Conservation (phyloP, 2,888 invertebrate genomes). For the Monoplex corrugatus region DNA sequence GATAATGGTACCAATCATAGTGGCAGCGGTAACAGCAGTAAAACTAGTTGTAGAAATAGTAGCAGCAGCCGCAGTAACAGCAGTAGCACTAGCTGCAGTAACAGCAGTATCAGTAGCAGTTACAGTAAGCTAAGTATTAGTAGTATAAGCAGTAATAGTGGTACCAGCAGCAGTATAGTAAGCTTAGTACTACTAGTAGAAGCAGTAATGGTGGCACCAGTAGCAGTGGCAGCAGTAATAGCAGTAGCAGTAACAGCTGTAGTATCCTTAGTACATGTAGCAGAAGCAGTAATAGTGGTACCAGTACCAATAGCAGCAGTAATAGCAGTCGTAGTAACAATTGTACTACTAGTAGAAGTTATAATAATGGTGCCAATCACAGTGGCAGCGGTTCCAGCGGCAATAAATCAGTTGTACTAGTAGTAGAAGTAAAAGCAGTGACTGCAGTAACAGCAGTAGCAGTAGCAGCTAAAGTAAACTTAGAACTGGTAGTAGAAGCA, state of each 20-base stretch:
- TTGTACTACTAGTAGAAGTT: background rate
- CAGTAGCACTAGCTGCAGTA: slow-evolving; percentile 4
- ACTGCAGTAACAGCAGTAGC: background rate
- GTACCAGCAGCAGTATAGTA: slow-evolving; percentile 13
- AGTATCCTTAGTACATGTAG: background rate
- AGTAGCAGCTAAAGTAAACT: background rate
- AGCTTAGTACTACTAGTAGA: background rate
- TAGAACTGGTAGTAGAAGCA: background rate
- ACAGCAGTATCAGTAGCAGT: background rate
- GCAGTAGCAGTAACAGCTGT: background rate
- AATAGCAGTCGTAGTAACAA: background rate
- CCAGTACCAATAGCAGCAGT: background rate
- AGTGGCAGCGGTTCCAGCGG: background rate
- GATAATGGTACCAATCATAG: background rate
- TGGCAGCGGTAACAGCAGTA: background rate
- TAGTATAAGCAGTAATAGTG: slow-evolving; percentile 5
- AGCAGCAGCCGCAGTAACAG: background rate
- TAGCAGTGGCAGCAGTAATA: background rate
- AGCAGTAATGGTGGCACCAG: background rate
- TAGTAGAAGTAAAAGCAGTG: background rate
- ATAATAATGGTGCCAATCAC: background rate
- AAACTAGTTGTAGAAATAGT: background rate
- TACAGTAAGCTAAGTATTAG: background rate
- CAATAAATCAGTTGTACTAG: no score
- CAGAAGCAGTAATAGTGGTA: background rate